These are phyloP conservation scores for Motacilla tschutschensis DNA, from an alignment of 2,113 vertebrate species.

Conservation along the genomic window DNA sequence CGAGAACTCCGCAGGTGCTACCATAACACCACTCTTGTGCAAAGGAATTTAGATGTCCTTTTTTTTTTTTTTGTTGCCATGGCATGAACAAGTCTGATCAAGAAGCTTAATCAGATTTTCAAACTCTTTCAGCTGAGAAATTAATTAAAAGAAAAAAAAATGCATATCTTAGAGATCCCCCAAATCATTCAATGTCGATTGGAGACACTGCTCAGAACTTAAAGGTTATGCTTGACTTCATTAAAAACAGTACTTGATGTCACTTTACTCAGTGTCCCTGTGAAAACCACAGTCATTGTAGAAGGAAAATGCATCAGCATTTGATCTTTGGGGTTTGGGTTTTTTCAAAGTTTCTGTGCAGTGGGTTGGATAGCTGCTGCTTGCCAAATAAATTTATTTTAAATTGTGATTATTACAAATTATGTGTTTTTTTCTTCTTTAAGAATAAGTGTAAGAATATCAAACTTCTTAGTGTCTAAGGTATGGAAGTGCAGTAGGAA, in stretches of 20 bases:
- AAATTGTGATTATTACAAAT: background rate
- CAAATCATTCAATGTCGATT: background rate
- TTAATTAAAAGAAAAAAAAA: background rate
- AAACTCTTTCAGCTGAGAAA: background rate
- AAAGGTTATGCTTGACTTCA: conserved; percentile 7
- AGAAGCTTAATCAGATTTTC: background rate
- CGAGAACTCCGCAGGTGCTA: background rate
- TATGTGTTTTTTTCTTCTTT: background rate
- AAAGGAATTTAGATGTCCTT: background rate
- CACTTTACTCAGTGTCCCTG: background rate
- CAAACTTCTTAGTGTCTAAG: background rate
- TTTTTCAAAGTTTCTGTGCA: background rate
- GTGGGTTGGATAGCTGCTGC: background rate
- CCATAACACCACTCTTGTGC: background rate
- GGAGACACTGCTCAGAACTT: background rate
- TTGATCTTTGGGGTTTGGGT: background rate
- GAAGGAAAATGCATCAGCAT: background rate
- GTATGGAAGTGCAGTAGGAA: background rate
- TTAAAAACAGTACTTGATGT: background rate
- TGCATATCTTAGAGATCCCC: background rate
- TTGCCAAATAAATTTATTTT: background rate
- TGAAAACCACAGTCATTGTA: conserved; percentile 9
- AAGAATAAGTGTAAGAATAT: background rate
- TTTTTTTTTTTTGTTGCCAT: background rate
- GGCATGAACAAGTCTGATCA: background rate